Evolutionary conservation across 1,140 invertebrate genomes (phyloP).

Genomic region (Reticulitermes speratus): DNA sequence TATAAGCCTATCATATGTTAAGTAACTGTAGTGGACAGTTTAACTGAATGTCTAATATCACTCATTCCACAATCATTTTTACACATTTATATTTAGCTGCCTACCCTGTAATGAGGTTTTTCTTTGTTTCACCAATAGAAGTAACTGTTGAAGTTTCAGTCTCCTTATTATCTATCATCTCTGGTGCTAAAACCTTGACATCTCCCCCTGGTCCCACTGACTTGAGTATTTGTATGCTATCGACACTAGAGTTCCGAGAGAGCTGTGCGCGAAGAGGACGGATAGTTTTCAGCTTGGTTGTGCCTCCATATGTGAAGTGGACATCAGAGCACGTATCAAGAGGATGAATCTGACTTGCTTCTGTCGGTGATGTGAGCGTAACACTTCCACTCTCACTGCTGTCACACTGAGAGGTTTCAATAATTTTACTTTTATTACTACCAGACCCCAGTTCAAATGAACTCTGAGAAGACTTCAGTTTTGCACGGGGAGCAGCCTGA

Average conservation of each 20-base stretch:
- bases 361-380: not conserved
- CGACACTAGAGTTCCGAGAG: conserved; percentile 19
- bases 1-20: not conserved
- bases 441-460: conserved; percentile 9
- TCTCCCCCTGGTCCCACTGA: not conserved
- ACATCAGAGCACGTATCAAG: conserved; percentile 61
- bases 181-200: not conserved
- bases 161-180: not conserved
- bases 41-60: not conserved
- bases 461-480: conserved; percentile 23
- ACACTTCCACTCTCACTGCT: conserved; percentile 16
- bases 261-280: conserved; percentile 30
- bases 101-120: not conserved
- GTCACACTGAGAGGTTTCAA: not conserved
- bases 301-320: conserved; percentile 64
- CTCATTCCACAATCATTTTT: not conserved
- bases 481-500: not conserved
- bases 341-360: conserved; percentile 50
- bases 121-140: not conserved
- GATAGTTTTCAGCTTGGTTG: conserved; percentile 63
- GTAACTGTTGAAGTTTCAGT: not conserved
- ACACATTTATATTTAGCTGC: not conserved
- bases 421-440: not conserved
- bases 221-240: conserved; percentile 15
- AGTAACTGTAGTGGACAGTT: not conserved